Conservation (phyloP, 1,140 invertebrate species). For the Manduca sexta region DNA sequence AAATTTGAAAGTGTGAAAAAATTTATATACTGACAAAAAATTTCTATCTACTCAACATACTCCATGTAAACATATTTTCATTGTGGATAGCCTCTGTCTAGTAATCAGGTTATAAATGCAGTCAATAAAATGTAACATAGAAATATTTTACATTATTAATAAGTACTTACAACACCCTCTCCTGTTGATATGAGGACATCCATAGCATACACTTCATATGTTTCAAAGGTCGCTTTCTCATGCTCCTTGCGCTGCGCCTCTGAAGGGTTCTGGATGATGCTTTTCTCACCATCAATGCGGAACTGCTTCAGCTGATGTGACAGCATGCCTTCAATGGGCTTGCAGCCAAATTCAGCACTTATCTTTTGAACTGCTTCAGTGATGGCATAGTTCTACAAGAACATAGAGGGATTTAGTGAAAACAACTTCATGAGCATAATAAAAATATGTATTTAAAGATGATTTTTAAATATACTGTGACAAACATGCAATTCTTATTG, state of each 20-base stretch:
- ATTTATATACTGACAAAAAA: no score
- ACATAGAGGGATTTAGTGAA: background rate
- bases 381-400: constrained; percentile 88
- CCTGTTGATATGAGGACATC: constrained; percentile 95
- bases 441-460: no score
- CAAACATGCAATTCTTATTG: no score
- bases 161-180: constrained; percentile 53
- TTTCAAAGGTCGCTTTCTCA: constrained; percentile 97
- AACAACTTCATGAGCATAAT: no score
- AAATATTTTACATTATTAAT: background rate
- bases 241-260: constrained; percentile 98
- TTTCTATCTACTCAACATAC: no score
- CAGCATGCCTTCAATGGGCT: constrained; percentile 98
- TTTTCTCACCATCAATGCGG: constrained; percentile 98
- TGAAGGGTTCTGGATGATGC: constrained; percentile 94
- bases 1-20: no score
- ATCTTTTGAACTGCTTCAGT: constrained; percentile 96
- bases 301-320: constrained; percentile 98
- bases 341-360: constrained; percentile 93
- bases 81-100: no score
- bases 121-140: no score
- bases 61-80: no score
- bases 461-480: no score
- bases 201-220: constrained; percentile 98
- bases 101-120: no score